Base-by-base conservation (phyloP, 2,113 vertebrate genomes). In the Phalacrocorax carbo region DNA sequence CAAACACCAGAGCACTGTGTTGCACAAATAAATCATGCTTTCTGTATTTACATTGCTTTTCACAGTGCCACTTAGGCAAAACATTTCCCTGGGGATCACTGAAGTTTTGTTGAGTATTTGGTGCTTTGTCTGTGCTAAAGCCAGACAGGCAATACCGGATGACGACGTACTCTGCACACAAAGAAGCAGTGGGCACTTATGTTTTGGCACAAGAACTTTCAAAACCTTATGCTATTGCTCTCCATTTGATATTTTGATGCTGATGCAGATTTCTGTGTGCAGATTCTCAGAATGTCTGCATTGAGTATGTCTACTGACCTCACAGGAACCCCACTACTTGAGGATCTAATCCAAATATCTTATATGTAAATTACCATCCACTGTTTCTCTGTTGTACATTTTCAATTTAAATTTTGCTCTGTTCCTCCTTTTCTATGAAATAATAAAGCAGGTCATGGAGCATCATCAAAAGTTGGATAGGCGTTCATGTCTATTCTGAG, bases 401-500 rank as follows among this genome's bases (percentile, higher is more conserved):
- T 90, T n/a, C 9, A 21, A 65, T 88, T 82, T 58, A 77, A 48
- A 54, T 77, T 88, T 90, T 82, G 7, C 18, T 88, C 30, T 78
- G 9, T 60, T 91, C 34, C 10, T 88, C 38, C 62, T 51, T 82
- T 65, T 61, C 55, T 60, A 2, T 81, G 42, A 87, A 84, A 68
- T 84, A 82, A 71, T 61, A 80, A 58, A 60, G 22, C 42, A 91
- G 91, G 70, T 92, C 51, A 79, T 77, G 30, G 80, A 80, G n/a
- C 64, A 91, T 77, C 40, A 88, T 61, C 20, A 65, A 69, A 88
- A 79, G 15, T 82, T 36, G 51, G 71, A 65, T 85, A 91, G 73
- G 11, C 14, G 70, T 95, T 86, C 36, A 10, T 76, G 58, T 94
- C 40, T 95, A 15, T 97, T 97, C 62, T 72, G 51, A 96, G 90